These are phyloP conservation scores for Channa argus DNA, from an alignment of 2,113 vertebrate species.

Conservation along the genomic window DNA sequence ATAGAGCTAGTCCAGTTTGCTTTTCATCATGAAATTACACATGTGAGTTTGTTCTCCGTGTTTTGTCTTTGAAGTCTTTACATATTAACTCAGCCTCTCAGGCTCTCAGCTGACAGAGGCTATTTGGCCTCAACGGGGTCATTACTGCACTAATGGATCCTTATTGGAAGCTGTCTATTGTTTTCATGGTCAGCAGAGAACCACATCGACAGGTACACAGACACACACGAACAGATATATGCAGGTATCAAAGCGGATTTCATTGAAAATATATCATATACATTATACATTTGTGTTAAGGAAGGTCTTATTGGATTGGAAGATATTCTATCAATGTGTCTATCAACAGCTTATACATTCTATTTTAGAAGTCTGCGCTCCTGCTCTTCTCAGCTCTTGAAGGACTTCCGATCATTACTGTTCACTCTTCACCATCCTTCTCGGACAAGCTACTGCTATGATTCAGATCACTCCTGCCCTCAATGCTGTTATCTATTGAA, in stretches of 20 bases:
- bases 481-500: slow-evolving; percentile 9
- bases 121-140: neutral
- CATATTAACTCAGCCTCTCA: slow-evolving; percentile 1
- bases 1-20: slow-evolving; percentile 1
- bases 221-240: slow-evolving; percentile 24
- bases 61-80: slow-evolving; percentile 36
- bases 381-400: neutral
- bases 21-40: slow-evolving; percentile 33
- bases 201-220: neutral
- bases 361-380: neutral
- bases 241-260: neutral
- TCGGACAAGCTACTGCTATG: slow-evolving; percentile 2
- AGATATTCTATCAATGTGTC: neutral
- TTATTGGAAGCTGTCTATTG: slow-evolving; percentile 3
- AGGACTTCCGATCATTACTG: slow-evolving; percentile 4
- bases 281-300: no score
- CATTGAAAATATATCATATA: neutral
- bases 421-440: neutral
- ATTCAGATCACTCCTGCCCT: neutral
- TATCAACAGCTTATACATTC: neutral
- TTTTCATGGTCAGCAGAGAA: slow-evolving; percentile 22
- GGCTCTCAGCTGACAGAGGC: slow-evolving; percentile 7
- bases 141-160: slow-evolving; percentile 18
- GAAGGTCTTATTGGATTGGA: neutral
- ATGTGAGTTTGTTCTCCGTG: slow-evolving; percentile 11